Conservation (phyloP, 2,113 vertebrate genomes). For the Fulica atra region DNA sequence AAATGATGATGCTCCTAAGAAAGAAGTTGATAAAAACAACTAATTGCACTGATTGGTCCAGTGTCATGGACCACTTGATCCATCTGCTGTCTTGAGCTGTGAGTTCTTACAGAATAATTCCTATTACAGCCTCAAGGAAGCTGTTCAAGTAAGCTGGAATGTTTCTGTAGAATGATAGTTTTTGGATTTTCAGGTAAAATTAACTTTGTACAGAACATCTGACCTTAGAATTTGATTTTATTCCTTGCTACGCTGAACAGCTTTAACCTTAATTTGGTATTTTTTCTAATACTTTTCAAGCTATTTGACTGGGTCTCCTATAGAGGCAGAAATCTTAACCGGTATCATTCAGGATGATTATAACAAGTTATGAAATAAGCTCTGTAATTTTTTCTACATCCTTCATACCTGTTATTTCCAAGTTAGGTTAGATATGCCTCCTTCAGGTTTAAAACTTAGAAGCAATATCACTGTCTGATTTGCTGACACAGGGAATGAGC, state of each 20-base stretch:
- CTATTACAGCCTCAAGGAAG: neutral
- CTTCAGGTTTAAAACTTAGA: neutral
- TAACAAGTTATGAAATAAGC: neutral
- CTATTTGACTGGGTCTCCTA: neutral
- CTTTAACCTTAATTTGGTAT: neutral
- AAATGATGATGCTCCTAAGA: neutral
- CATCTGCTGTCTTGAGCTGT: neutral
- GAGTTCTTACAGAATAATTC: neutral
- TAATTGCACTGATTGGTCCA: accelerated
- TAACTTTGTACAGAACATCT: neutral
- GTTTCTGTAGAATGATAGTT: neutral
- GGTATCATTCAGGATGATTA: neutral
- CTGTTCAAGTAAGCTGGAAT: neutral
- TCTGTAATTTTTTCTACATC: neutral
- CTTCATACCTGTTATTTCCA: neutral
- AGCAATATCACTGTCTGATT: neutral
- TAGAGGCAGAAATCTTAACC: neutral
- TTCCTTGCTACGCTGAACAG: neutral
- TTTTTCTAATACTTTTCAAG: neutral
- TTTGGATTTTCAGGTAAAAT: neutral
- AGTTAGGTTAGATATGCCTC: neutral
- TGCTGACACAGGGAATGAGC: neutral
- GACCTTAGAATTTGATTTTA: neutral
- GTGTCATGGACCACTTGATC: neutral
- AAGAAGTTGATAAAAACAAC: neutral